Base-by-base conservation (phyloP, 2,113 vertebrate genomes). In the Poecilia latipinna region DNA sequence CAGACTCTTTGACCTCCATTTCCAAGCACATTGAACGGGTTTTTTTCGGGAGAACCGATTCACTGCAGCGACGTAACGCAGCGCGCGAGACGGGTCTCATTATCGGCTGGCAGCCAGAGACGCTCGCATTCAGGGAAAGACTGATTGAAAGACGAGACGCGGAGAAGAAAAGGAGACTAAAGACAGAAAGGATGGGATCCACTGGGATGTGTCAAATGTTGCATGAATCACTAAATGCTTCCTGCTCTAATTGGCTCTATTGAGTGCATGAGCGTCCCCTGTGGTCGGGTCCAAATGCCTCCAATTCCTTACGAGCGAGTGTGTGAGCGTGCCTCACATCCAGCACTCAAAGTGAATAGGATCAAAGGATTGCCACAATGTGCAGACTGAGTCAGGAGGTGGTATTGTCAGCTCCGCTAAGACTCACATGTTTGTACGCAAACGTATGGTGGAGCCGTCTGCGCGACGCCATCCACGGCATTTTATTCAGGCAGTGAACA, bases 1-100 rank as follows among this genome's bases (percentile, higher is more conserved):
- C 65, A 72, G 66, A 82, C 68, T 86, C 64, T 79, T 32, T 61
- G 61, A 70, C 33, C 64, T 84, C 76, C 74, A 74, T 61, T 80
- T 73, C 67, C 73, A 80, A 72, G 17, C 75, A 64, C 11, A 39
- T 65, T 65, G 67, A 87, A 70, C 68, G 77, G 76, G 28, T 28
- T 29, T 78, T 78, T 86, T 80, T 77, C 35, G 35, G 68, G 75
- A 74, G 79, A 89, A 90, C 72, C 83, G 80, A 82, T 79, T 75
- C 75, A 88, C 86, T 80, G 82, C 90, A 75, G 90, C 80, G 79
- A 86, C 79, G 86, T 87, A 91, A 92, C 91, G 78, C 87, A 37
- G 74, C 91, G 92, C 86, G 86, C 78, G 79, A 90, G 82, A 88
- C 69, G 75, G 88, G 82, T 78, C 70, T 70, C 76, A 83, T 82